Base-by-base conservation (phyloP, 2,113 vertebrate species). In the Catharus minimus region DNA sequence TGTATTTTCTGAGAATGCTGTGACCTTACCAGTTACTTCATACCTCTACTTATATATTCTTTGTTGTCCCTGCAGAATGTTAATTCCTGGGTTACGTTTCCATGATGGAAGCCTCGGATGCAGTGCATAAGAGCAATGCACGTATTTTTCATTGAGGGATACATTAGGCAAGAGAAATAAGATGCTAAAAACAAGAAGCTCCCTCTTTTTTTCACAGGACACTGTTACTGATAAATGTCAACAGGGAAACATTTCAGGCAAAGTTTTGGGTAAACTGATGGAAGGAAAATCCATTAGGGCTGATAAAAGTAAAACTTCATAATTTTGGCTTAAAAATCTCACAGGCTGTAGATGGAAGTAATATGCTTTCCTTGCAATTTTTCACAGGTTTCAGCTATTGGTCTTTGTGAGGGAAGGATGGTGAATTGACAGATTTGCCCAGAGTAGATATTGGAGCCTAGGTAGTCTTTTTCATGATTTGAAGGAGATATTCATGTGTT, bases 381-480 rank as follows among this genome's bases (percentile, higher is more conserved):
- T 74, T 74, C 9, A 43, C 3, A 27, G 8, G 10, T 62, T 69
- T 87, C 6, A 58, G 3, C 22, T 78, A 12, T 20, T 53, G 28
- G 11, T 46, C 28, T 69, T 78, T 74, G 7, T 62, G 32, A 81
- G 33, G 22, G 26, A 66, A 87, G 8, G 22, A 57, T 0, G 0
- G 9, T 58, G 57, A 71, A 66, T 19, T 53, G 10, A 28, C 24
- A 84, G 56, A 19, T 20, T 89, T 71, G 2, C 3, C 20, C 20
- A 62, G 13, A 32, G 3, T 17, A 78, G 17, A 33, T 44, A 43
- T 1, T 55, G 65, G 20, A 61, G 19, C 7, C 13, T 41, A 39
- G 4, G 30, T 11, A 46, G 61, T 26, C 4, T 79, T 72, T 75
- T 52, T n/a, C 26, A 38, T 0, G 0, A 44, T 76, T 56, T 79